phyloP scores from a whole-genome alignment of 2,797 vertebrate genomes.

The Eospalax fontanierii region DNA sequence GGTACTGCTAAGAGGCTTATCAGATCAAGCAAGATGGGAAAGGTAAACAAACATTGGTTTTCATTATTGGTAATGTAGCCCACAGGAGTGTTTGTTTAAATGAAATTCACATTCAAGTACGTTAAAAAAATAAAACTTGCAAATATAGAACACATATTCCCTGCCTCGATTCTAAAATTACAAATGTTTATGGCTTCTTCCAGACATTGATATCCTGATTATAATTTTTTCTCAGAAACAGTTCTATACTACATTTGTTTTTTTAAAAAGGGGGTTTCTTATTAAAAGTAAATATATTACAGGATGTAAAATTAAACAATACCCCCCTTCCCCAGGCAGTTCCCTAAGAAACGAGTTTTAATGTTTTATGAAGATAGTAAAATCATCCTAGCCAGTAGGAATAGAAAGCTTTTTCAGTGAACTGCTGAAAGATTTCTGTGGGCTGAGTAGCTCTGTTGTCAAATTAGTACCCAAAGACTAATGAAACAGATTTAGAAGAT shows the following conservation, averaged over 20 bases:
- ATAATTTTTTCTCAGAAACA: neutral
- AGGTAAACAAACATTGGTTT: neutral
- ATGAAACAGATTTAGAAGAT: neutral
- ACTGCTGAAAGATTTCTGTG: neutral
- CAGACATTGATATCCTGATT: neutral
- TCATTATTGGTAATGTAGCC: neutral
- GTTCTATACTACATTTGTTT: neutral
- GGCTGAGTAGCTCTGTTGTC: neutral
- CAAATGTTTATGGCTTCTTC: neutral
- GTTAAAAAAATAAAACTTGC: neutral
- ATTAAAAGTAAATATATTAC: slow-evolving; percentile 32
- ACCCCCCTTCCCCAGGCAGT: neutral
- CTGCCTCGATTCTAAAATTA: neutral
- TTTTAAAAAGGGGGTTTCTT: neutral
- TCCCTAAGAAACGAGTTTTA: neutral
- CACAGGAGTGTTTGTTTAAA: slow-evolving; percentile 16
- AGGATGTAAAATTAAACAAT: slow-evolving; percentile 6
- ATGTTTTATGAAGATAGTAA: slow-evolving; percentile 47
- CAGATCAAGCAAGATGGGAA: neutral
- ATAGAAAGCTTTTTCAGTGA: neutral
- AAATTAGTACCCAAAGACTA: neutral
- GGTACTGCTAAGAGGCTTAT: neutral
- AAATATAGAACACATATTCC: neutral
- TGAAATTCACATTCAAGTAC: slow-evolving; percentile 1
- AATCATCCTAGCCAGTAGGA: neutral